These are phyloP conservation scores for Chionoecetes opilio DNA, from an alignment of 1,140 invertebrate genomes.

Conservation along the genomic window DNA sequence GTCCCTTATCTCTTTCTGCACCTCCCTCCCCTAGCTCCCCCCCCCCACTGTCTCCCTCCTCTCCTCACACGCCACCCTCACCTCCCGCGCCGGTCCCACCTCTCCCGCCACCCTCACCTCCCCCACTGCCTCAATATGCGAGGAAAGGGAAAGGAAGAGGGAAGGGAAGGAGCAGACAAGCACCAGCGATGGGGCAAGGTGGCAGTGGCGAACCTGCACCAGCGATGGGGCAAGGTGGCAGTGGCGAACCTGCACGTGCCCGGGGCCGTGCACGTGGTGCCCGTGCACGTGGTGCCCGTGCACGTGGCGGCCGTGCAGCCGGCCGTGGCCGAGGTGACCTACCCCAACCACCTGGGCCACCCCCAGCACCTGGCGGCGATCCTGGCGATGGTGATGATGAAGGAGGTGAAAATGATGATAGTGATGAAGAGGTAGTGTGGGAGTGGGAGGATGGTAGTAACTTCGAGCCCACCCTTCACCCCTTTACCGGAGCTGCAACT, in stretches of 20 bases:
- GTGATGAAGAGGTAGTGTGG: background rate
- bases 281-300: background rate
- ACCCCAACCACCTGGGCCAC: background rate
- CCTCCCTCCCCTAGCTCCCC: no score
- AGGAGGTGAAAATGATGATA: background rate
- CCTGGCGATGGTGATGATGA: background rate
- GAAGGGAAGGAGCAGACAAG: background rate
- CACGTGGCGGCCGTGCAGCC: background rate
- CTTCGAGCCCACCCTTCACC: background rate
- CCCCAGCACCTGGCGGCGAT: background rate
- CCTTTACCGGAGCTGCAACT: background rate
- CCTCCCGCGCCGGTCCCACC: no score
- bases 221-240: no score
- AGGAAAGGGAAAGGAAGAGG: no score
- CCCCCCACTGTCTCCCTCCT: no score
- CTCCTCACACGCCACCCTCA: no score
- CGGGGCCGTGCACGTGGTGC: no score
- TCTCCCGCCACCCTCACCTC: background rate
- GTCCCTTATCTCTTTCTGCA: no score
- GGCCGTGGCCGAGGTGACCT: background rate
- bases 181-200: no score
- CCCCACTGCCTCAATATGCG: no score
- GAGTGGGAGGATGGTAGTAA: slow-evolving; percentile 1
- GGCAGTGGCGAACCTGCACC: no score
- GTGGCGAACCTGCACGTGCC: no score